Evolutionary conservation across 2,797 vertebrate genomes (phyloP), one percentile per base, ranked within the genome.

Genomic region (Phoebastria nigripes): DNA sequence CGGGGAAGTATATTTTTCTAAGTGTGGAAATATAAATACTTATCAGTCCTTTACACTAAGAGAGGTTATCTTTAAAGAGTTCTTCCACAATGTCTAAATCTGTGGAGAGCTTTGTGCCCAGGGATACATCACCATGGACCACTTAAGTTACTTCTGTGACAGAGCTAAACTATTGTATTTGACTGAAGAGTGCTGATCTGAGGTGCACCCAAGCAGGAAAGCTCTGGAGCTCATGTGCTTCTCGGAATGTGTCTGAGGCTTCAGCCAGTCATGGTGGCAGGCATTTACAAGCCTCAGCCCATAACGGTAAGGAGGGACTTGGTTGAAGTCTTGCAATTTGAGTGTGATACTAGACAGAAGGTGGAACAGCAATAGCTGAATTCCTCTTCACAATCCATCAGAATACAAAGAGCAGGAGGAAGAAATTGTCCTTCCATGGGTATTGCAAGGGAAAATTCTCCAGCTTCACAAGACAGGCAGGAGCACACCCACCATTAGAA

Each of bases 251-350:
- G 16, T 26, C 65, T 44, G 67, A 84, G 26, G 33, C 52, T 74
- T 71, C 61, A 83, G 21, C 24, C 31, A 87, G 29, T 35, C 19
- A 18, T 0, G 4, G 69, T 20, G 21, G 58, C 26, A 66, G n/a
- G 62, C 31, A 80, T 31, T 22, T 73, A 63, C 39, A 81, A 90
- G 11, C 35, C 26, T 69, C 62, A 25, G 31, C 2, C 7, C 2
- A 0, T 4, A 46, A 51, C 0, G 1, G 3, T 15, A 85, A 73
- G 42, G 33, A 85, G 13, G 15, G 8, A 41, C 29, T 55, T 55
- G 37, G 25, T 1, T 20, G 35, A 82, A 58, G 31, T 28, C 63
- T 54, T 62, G 47, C 47, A 74, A 26, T 21, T 41, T 35, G 9
- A 58, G 8, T 8, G 28, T 11, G 31, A 70, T 0, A 5, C 20